Base-by-base conservation (phyloP, 1,140 invertebrate genomes). In the Hyles euphorbiae region DNA sequence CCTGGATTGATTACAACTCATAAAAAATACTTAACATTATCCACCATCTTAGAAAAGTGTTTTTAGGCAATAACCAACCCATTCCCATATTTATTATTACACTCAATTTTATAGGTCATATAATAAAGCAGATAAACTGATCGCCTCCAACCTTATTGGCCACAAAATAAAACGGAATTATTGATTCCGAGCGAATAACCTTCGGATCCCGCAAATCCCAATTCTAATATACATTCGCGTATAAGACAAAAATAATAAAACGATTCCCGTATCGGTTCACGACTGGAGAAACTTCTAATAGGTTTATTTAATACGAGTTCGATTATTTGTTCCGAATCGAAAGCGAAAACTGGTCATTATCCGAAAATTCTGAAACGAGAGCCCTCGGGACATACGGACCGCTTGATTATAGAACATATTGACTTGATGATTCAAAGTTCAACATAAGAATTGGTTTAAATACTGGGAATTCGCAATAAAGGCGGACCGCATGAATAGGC, bases 281-380 rank as follows among this genome's bases (percentile, higher is more conserved):
- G 58, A 12, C 32, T 40, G 52, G 49, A 43, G 36, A 45, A 66
- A 72, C 64, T 69, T 72, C 69, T 72, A 69, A 72, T 67, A 67
- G 70, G 64, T 69, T 65, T 69, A 67, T 72, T 69, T 72, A 64
- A 67, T 65, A 66, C 62, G 58, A 70, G 58, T 72, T 69, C 67
- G 70, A 70, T 72, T 67, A 72, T 69, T 71, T 52, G 69, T 52
- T 67, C 65, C 55, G 60, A 56, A 50, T 56, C 57, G 54, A 64
- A 60, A 65, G 58, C 65, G 67, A 69, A 67, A 72, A 69, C 65
- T 57, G 70, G 67, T 70, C 65, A 65, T 72, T 72, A 72, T 61
- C 55, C 70, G 55, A 68, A 72, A 67, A 65, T 43, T 66, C 59
- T 40, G 60, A 45, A 22, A 58, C 10, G 43, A 46, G 49, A 53